These are phyloP conservation scores for Heterochromis multidens DNA, from an alignment of 2,113 vertebrate species.

Conservation along the genomic window DNA sequence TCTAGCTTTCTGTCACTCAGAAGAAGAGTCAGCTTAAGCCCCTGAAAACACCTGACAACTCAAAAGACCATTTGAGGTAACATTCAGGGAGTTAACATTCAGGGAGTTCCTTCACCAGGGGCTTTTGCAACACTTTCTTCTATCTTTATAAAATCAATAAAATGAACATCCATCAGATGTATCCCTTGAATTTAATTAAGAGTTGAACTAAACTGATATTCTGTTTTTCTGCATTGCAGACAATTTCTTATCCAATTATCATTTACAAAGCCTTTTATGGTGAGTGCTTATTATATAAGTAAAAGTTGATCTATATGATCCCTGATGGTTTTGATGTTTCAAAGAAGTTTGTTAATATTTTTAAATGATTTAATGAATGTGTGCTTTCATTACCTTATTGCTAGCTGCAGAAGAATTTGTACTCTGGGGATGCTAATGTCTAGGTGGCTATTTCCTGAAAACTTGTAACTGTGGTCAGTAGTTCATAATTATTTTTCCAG, in stretches of 20 bases:
- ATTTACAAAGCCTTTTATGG: slow-evolving; percentile 14
- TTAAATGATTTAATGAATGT: slow-evolving; percentile 25
- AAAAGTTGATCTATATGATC: slow-evolving; percentile 5
- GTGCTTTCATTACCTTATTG: slow-evolving; percentile 38
- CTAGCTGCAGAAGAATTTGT: background rate
- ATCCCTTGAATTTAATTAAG: slow-evolving; percentile 40
- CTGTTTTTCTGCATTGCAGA: slow-evolving; percentile 6
- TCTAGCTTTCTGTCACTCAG: background rate
- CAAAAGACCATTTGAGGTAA: slow-evolving; percentile 32
- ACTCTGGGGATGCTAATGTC: background rate
- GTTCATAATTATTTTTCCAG: background rate
- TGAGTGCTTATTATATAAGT: background rate
- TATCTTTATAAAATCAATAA: slow-evolving; percentile 50
- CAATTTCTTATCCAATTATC: slow-evolving; percentile 24
- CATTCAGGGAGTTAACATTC: slow-evolving; percentile 17
- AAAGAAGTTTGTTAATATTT: slow-evolving; percentile 14
- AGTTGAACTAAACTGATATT: slow-evolving; percentile 19
- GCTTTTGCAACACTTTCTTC: slow-evolving; percentile 2
- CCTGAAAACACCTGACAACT: slow-evolving; percentile 32
- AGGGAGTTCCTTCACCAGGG: slow-evolving; percentile 6
- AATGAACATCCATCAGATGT: slow-evolving; percentile 8
- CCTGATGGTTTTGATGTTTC: slow-evolving; percentile 19
- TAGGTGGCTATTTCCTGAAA: background rate
- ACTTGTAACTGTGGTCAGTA: background rate
- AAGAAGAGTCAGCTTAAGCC: background rate